Evolutionary conservation across 2,113 vertebrate species (phyloP).

Genomic region (Bubo scandiacus): DNA sequence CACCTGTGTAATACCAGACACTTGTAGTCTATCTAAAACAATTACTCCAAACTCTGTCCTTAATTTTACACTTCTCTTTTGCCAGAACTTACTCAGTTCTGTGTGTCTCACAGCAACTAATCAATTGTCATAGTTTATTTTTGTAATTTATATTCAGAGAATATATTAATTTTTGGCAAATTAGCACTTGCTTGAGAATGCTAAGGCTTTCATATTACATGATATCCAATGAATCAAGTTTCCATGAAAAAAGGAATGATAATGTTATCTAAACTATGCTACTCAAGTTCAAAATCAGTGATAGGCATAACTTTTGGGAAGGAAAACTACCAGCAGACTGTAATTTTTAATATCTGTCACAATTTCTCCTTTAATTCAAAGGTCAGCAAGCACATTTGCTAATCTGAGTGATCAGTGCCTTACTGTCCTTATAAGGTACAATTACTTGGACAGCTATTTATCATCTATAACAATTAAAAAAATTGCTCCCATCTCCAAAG

Average conservation of each 20-base stretch:
- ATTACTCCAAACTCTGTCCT: not conserved
- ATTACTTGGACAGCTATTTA: conserved; percentile 47
- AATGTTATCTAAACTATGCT: not conserved
- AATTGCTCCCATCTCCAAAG: not conserved
- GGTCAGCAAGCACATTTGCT: conserved; percentile 41
- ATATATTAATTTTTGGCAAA: conserved; percentile 16
- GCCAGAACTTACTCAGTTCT: not conserved
- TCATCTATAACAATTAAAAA: conserved; percentile 49
- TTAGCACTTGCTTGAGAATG: conserved; percentile 1
- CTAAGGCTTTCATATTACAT: not conserved
- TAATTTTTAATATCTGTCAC: conserved; percentile 41
- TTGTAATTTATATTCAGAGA: not conserved
- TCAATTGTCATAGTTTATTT: not conserved
- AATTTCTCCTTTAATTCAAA: conserved; percentile 48
- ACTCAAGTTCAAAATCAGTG: not conserved
- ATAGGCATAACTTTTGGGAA: not conserved
- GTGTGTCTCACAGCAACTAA: not conserved
- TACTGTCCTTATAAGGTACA: not conserved
- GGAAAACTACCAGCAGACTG: not conserved
- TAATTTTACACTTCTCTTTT: not conserved
- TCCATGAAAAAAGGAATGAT: not conserved
- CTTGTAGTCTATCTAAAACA: not conserved
- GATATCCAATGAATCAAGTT: not conserved
- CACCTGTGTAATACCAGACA: not conserved
- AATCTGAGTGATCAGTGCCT: conserved; percentile 21